Conservation (phyloP, 2,797 vertebrate genomes). For the Darevskia nairensis region DNA sequence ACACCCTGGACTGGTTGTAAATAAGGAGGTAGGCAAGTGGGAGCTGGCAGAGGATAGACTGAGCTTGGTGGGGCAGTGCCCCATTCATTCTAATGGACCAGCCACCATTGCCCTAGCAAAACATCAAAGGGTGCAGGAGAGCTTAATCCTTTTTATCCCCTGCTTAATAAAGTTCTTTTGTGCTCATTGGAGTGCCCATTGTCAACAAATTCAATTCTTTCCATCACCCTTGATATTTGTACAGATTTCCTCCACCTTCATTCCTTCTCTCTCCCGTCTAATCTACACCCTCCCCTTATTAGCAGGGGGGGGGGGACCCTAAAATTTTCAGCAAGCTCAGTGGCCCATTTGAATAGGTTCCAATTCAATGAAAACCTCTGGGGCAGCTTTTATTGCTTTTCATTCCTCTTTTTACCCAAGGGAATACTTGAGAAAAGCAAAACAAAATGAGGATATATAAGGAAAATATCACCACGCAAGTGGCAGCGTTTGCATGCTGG, state of each 20-base stretch:
- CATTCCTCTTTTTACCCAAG: conserved; percentile 8
- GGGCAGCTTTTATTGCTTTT: conserved; percentile 1
- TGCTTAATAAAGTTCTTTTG: not conserved
- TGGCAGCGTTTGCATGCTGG: not conserved
- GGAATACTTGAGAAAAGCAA: conserved; percentile 25
- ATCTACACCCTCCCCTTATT: not conserved
- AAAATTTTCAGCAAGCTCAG: not conserved
- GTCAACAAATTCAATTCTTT: conserved; percentile 47
- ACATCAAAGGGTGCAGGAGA: not conserved
- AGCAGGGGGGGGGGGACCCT: too few species aligned
- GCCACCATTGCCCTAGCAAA: too few species aligned
- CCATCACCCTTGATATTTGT: conserved; percentile 24
- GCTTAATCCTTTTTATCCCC: not conserved
- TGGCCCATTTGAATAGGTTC: accelerated
- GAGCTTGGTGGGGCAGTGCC: too few species aligned
- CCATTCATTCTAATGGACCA: too few species aligned
- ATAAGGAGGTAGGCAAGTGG: too few species aligned
- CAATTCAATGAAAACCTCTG: not conserved
- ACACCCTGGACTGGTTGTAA: too few species aligned
- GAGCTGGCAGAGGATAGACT: too few species aligned
- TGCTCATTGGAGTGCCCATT: conserved; percentile 49
- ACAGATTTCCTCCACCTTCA: conserved; percentile 32
- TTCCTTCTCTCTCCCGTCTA: not conserved
- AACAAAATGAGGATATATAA: not conserved
- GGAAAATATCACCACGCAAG: not conserved